phyloP scores from a whole-genome alignment of 2,113 vertebrate species.

The Calonectris borealis region DNA sequence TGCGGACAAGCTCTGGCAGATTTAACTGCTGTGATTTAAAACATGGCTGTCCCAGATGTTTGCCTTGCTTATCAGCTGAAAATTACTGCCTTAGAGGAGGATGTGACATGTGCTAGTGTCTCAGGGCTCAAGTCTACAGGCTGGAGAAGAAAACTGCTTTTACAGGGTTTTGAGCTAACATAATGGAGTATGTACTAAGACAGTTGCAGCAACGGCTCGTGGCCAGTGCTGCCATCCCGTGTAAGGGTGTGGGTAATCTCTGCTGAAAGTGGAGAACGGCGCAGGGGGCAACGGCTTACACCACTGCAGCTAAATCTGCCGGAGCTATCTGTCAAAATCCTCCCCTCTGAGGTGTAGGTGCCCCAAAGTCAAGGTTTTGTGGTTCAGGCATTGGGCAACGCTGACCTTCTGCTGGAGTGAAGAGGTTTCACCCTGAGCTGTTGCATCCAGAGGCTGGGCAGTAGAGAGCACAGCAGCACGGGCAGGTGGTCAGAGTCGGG shows the following conservation, averaged over 20 bases:
- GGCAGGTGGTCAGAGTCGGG: not conserved
- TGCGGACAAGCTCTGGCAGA: not conserved
- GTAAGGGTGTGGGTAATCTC: not conserved
- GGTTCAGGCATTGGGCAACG: not conserved
- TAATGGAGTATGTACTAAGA: not conserved
- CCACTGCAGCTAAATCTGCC: not conserved
- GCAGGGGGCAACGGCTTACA: not conserved
- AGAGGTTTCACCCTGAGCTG: not conserved
- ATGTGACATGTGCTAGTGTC: not conserved
- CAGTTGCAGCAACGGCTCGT: not conserved
- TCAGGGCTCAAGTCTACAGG: not conserved
- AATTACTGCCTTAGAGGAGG: not conserved
- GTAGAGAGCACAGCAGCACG: not conserved
- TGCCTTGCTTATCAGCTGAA: not conserved
- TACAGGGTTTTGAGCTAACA: not conserved
- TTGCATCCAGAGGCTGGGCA: not conserved
- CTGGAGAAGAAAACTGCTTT: not conserved
- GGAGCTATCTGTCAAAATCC: not conserved
- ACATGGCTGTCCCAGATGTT: not conserved
- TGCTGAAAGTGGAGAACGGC: not conserved
- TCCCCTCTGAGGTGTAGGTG: not conserved
- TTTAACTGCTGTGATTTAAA: conserved; percentile 2
- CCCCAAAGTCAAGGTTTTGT: not conserved
- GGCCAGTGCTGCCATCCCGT: not conserved
- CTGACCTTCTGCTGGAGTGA: not conserved